Evolutionary conservation across 2,797 vertebrate genomes (phyloP).

Genomic region (Carapus acus): DNA sequence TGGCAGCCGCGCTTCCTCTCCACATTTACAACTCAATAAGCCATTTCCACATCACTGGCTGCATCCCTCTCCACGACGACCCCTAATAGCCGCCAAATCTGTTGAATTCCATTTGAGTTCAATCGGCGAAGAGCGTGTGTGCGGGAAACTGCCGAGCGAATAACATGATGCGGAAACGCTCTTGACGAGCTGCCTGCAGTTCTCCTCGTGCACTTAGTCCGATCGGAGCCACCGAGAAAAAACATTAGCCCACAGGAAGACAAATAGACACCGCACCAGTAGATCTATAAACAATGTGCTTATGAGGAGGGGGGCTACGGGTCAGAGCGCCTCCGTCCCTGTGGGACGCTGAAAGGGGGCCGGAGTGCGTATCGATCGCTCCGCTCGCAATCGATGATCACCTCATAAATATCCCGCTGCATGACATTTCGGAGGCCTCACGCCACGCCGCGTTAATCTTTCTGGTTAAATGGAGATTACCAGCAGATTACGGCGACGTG

Average conservation of each 20-base stretch:
- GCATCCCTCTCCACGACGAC: constrained; percentile 19
- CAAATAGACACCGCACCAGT: constrained; percentile 31
- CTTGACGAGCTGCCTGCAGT: constrained; percentile 34
- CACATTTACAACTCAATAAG: constrained; percentile 25
- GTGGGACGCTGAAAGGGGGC: not conserved
- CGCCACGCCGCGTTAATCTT: constrained; percentile 6
- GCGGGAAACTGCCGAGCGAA: constrained; percentile 37
- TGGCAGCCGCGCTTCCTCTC: constrained; percentile 1
- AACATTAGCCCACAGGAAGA: constrained; percentile 41
- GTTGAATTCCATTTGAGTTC: constrained; percentile 29
- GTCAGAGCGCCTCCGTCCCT: constrained; percentile 14
- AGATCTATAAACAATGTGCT: constrained; percentile 36
- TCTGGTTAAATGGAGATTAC: constrained; percentile 21
- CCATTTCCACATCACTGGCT: constrained; percentile 14
- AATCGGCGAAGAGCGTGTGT: constrained; percentile 20
- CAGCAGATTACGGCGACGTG: not conserved
- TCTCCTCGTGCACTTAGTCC: constrained; percentile 30
- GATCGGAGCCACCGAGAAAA: constrained; percentile 36
- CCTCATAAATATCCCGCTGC: constrained; percentile 31
- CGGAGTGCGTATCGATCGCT: constrained; percentile 27
- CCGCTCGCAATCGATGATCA: constrained; percentile 27
- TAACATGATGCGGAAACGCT: constrained; percentile 21
- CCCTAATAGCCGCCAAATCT: constrained; percentile 24
- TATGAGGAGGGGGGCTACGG: constrained; percentile 22
- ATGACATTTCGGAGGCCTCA: constrained; percentile 8